A percentile compares a stretch with the other conserved stretches of the same genome.
Conservation (phyloP, 2,888 invertebrate genomes). For the Dermolepida albohirtum region DNA sequence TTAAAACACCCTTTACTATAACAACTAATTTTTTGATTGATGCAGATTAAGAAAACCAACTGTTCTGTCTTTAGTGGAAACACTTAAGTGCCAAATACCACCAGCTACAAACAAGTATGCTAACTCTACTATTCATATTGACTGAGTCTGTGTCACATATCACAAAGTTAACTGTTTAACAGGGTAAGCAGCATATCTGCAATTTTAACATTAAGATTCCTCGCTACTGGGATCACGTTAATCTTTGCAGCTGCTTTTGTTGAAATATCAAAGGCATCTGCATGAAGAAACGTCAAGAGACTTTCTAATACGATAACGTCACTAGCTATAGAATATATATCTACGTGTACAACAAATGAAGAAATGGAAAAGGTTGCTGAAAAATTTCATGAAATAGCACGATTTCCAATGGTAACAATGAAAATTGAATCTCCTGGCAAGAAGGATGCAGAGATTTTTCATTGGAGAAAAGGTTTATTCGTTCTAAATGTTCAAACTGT, state of each 20-base stretch:
- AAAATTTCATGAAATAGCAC: constrained; percentile 31
- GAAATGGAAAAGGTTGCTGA: constrained; percentile 23
- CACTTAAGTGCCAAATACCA: not conserved
- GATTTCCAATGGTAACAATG: constrained; percentile 42
- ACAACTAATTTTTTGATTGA: not conserved
- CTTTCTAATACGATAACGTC: constrained; percentile 38
- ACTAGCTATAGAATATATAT: constrained; percentile 21
- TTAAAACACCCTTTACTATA: no score
- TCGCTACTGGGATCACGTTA: constrained; percentile 42
- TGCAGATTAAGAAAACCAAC: constrained; percentile 14
- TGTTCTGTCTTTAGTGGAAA: not conserved
- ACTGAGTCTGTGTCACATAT: not conserved
- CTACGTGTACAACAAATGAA: constrained; percentile 39
- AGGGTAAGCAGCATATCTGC: not conserved
- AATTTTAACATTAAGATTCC: constrained; percentile 40
- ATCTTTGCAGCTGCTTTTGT: constrained; percentile 44
- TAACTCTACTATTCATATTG: not conserved
- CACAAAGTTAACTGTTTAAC: not conserved
- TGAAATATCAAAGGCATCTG: constrained; percentile 45
- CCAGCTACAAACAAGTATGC: constrained; percentile 2
- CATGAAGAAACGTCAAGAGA: constrained; percentile 36
- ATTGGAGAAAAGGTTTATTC: constrained; percentile 53
- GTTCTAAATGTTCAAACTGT: constrained; percentile 55
- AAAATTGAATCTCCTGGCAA: constrained; percentile 46
- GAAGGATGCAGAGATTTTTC: constrained; percentile 46